Percentiles rank a stretch among this genome's conserved stretches.
phyloP scores from a whole-genome alignment of 2,888 invertebrate genomes.

The Lasioglossum zephyrum region DNA sequence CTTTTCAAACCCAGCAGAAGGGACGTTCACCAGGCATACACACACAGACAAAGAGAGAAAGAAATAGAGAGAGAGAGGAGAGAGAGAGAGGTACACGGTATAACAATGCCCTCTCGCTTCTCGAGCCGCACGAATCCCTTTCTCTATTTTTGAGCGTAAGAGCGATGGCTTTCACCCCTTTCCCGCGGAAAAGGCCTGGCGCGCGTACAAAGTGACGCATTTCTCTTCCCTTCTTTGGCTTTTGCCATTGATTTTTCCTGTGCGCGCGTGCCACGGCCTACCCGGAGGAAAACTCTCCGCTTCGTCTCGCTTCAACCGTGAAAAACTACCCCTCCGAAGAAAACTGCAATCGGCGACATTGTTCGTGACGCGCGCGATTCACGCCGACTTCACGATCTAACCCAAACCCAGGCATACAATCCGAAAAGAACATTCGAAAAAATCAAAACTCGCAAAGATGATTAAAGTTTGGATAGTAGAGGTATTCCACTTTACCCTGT shows the following conservation, averaged over 20 bases:
- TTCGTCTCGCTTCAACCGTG: constrained; percentile 4
- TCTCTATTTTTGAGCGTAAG: constrained; percentile 59
- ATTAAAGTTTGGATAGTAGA: no score
- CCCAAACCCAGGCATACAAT: no score
- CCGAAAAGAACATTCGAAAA: no score
- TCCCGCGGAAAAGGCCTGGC: constrained; percentile 43
- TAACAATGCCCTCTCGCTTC: constrained; percentile 65
- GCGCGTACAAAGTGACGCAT: constrained; percentile 59
- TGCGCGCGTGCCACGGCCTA: background rate
- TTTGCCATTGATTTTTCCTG: constrained; percentile 53
- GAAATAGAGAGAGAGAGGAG: background rate
- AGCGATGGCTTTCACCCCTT: constrained; percentile 61
- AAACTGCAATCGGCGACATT: background rate
- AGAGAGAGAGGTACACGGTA: background rate
- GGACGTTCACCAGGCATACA: constrained; percentile 11
- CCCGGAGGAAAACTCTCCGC: constrained; percentile 15
- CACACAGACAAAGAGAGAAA: no score
- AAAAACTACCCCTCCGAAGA: background rate
- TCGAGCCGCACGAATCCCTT: constrained; percentile 50
- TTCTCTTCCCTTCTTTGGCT: constrained; percentile 46
- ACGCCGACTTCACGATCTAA: background rate
- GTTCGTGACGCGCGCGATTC: background rate
- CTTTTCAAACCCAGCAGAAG: constrained; percentile 62
- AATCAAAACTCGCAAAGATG: no score
- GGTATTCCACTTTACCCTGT: no score